These are phyloP conservation scores for Myanophis thanlyinensis DNA, from an alignment of 2,113 vertebrate genomes.

Conservation along the genomic window DNA sequence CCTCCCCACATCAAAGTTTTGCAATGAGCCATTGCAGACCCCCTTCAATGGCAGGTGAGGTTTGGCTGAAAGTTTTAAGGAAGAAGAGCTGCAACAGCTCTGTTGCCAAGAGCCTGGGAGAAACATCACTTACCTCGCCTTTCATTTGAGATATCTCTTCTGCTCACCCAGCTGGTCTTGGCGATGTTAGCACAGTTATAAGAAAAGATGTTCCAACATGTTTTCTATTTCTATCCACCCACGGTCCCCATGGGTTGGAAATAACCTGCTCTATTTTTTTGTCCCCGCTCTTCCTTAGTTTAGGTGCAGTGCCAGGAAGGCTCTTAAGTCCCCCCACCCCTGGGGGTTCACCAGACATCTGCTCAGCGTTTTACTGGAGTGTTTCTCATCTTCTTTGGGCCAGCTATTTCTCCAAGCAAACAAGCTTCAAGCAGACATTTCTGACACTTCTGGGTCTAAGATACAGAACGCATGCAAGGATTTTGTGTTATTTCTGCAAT, in stretches of 20 bases:
- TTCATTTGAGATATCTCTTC: neutral
- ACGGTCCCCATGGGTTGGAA: neutral
- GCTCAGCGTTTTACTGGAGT: neutral
- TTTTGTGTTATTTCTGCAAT: neutral
- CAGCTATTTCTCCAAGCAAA: neutral
- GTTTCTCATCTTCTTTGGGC: neutral
- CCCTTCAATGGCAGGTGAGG: neutral
- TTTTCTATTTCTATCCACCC: neutral
- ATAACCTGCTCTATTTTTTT: neutral
- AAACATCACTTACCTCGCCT: neutral
- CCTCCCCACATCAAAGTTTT: neutral
- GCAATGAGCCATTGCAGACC: neutral
- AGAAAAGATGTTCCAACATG: conserved; percentile 5
- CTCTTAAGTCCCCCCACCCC: neutral
- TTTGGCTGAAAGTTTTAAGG: neutral
- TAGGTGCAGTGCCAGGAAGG: neutral
- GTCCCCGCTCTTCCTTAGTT: neutral
- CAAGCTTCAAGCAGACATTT: neutral
- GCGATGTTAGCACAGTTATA: neutral
- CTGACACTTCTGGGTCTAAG: neutral
- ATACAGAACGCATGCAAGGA: neutral
- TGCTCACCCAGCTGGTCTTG: neutral
- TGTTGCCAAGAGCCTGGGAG: neutral
- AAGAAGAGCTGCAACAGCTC: neutral
- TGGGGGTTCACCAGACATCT: neutral